These are phyloP conservation scores for Pantherophis alleghaniensis DNA, from an alignment of 2,797 vertebrate species.

Conservation along the genomic window DNA sequence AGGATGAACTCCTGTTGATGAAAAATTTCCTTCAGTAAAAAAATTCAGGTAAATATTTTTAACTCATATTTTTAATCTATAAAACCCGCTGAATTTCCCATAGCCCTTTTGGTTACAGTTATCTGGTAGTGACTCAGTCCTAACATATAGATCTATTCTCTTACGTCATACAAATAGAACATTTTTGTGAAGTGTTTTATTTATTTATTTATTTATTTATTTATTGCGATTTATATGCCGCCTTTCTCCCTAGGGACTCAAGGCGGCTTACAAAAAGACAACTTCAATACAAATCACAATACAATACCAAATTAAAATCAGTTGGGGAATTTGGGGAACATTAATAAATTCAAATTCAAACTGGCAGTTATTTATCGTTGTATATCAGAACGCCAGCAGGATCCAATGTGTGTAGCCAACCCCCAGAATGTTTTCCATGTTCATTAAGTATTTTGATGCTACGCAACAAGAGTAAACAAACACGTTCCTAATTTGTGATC, in stretches of 20 bases:
- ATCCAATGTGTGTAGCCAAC: background rate
- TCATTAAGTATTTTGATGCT: background rate
- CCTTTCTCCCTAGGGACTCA: too few relatives aligned
- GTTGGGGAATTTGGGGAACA: background rate
- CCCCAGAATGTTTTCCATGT: background rate
- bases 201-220: too few relatives aligned
- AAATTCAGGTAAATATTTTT: background rate
- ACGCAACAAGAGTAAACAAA: background rate
- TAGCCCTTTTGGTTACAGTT: background rate
- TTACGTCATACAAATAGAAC: fast-evolving
- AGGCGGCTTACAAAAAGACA: too few relatives aligned
- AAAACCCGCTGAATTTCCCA: background rate
- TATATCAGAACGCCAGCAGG: background rate
- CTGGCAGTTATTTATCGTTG: background rate
- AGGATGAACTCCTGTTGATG: background rate
- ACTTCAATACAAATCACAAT: too few relatives aligned
- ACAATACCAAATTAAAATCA: too few relatives aligned
- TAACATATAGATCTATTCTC: background rate
- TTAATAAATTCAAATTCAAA: background rate
- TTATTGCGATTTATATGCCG: too few relatives aligned
- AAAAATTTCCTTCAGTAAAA: background rate
- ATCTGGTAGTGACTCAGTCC: background rate
- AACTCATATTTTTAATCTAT: background rate
- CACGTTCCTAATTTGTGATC: background rate
- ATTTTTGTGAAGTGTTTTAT: background rate